phyloP scores from a whole-genome alignment of 2,888 invertebrate genomes.

The Heliconius aoede region DNA sequence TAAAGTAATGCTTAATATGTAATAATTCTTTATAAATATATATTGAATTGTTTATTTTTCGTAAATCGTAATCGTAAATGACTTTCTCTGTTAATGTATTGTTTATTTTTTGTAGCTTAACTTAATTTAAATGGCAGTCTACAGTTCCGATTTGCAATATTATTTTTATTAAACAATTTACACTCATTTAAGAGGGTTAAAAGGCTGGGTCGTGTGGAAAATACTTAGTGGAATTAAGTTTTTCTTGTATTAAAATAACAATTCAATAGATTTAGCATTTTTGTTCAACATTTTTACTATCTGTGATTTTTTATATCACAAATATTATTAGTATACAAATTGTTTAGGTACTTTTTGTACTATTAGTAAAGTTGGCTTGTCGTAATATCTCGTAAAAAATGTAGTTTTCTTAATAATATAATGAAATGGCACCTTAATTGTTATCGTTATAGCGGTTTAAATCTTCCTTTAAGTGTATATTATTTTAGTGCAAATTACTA shows the following conservation, averaged over 20 bases:
- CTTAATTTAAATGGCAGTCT: conserved; percentile 44
- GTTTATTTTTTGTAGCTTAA: conserved; percentile 19
- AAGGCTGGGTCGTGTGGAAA: conserved; percentile 77
- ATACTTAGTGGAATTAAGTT: conserved; percentile 39
- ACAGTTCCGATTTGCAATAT: conserved; percentile 39
- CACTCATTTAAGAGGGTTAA: conserved; percentile 35
- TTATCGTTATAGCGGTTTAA: background rate
- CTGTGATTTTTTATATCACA: conserved; percentile 32
- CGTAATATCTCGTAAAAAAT: conserved; percentile 1
- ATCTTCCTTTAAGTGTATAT: conserved; percentile 1
- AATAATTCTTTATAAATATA: background rate
- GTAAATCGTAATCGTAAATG: conserved; percentile 1
- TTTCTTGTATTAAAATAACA: conserved; percentile 10
- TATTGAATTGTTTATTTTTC: background rate
- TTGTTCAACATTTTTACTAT: conserved; percentile 29
- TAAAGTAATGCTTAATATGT: background rate
- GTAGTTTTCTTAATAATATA: background rate
- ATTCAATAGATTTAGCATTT: conserved; percentile 23
- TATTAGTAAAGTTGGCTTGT: background rate
- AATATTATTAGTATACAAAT: conserved; percentile 8
- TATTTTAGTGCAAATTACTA: conserved; percentile 10
- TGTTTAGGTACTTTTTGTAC: conserved; percentile 9
- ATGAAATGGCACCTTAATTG: conserved; percentile 9
- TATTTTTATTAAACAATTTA: conserved; percentile 45
- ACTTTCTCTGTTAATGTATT: conserved; percentile 6